phyloP scores from a whole-genome alignment of 2,113 vertebrate species.

The Cricetomys ansorgei region DNA sequence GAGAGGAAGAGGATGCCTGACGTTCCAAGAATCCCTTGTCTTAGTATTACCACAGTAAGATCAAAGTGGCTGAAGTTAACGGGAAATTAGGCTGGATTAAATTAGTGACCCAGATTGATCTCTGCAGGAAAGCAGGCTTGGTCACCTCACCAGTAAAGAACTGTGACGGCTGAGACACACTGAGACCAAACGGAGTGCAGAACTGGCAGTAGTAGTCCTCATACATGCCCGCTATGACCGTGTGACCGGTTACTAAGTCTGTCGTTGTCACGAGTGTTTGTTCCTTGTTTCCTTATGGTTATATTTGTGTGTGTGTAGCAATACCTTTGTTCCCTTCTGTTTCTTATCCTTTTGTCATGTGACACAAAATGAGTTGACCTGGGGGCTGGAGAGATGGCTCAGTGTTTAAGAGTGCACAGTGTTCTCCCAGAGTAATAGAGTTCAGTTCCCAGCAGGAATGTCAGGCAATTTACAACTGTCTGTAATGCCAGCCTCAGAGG shows the following conservation, averaged over 20 bases:
- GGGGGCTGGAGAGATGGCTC: not conserved
- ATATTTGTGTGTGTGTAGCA: not conserved
- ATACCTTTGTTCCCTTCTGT: constrained; percentile 1
- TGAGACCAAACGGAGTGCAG: not conserved
- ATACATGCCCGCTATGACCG: not conserved
- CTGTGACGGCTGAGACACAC: not conserved
- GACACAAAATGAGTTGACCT: not conserved
- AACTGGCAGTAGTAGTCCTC: not conserved
- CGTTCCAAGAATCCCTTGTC: not conserved
- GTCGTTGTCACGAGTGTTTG: not conserved
- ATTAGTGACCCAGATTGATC: not conserved
- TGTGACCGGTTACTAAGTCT: not conserved
- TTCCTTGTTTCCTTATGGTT: not conserved
- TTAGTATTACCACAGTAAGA: not conserved
- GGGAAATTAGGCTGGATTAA: not conserved
- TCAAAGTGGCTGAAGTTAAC: not conserved
- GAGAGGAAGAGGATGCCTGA: not conserved
- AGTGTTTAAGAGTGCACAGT: not conserved
- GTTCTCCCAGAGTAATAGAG: not conserved
- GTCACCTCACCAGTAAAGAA: not conserved
- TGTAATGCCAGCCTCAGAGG: not conserved
- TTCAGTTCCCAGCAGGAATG: too few relatives aligned
- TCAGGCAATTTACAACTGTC: not conserved
- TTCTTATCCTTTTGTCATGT: not conserved
- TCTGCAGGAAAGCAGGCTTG: not conserved